A percentile compares a stretch with the other conserved stretches of the same genome.
Conservation (phyloP, 2,113 vertebrate genomes). For the Acrocephalus kingi region DNA sequence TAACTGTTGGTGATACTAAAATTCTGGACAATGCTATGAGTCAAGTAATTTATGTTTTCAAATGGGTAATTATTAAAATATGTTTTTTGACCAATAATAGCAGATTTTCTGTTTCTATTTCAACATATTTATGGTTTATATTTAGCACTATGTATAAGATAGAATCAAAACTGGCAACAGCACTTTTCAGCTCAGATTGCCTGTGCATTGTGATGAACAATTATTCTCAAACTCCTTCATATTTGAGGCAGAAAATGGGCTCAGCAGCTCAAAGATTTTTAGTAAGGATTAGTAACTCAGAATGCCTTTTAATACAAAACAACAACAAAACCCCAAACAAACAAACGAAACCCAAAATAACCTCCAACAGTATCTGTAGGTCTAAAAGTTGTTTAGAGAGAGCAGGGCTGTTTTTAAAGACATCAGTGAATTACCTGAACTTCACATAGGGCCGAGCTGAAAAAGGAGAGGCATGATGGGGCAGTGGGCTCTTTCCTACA, state of each 20-base stretch:
- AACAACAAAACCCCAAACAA: neutral
- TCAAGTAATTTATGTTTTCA: neutral
- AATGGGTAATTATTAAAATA: neutral
- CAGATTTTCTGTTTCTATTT: neutral
- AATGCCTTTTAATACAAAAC: neutral
- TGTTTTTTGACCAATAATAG: accelerated
- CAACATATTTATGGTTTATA: accelerated
- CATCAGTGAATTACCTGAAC: accelerated
- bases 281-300: neutral
- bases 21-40: accelerated
- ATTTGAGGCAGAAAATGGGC: neutral
- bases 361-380: accelerated
- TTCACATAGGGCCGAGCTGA: accelerated
- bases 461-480: accelerated
- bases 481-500: accelerated
- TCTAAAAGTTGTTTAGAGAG: accelerated
- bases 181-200: neutral
- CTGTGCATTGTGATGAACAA: accelerated
- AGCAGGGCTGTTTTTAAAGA: neutral
- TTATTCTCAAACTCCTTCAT: neutral
- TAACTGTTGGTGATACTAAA: neutral
- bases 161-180: neutral
- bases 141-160: neutral
- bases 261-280: neutral
- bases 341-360: no score